These are phyloP conservation scores for Drosophila ercepeae DNA, from an alignment of 1,140 invertebrate genomes.

Conservation along the genomic window DNA sequence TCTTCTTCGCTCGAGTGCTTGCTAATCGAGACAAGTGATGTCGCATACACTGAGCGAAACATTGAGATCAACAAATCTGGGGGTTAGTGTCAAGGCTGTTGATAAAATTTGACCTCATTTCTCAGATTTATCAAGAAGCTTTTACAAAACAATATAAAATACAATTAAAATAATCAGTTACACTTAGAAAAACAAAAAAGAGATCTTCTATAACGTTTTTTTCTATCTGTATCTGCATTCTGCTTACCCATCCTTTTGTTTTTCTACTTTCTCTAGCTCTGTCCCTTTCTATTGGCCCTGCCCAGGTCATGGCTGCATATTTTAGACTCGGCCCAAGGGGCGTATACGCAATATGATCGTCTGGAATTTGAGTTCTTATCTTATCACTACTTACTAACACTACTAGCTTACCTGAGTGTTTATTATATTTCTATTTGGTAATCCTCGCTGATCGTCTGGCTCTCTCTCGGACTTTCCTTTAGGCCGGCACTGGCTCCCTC, in stretches of 20 bases:
- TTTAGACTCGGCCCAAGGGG: constrained; percentile 10
- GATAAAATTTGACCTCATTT: not conserved
- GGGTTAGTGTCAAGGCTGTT: not conserved
- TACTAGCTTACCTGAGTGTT: constrained; percentile 19
- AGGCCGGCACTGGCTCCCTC: not conserved
- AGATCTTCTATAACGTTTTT: not conserved
- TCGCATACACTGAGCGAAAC: not conserved
- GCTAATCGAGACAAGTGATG: constrained; percentile 48
- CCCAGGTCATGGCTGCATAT: constrained; percentile 27
- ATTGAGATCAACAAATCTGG: not conserved
- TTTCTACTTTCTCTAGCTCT: not conserved
- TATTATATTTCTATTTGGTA: constrained; percentile 21
- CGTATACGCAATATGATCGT: constrained; percentile 29
- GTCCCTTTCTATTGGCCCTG: not conserved
- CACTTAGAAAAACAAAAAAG: too few species aligned
- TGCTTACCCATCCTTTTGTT: not conserved
- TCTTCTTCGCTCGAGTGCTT: constrained; percentile 27
- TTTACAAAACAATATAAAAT: too few species aligned
- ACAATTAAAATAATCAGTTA: too few species aligned
- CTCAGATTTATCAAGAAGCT: not conserved
- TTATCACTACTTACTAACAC: constrained; percentile 14
- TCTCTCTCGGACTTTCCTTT: constrained; percentile 4
- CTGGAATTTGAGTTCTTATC: constrained; percentile 22
- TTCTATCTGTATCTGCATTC: not conserved
- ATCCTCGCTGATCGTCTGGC: constrained; percentile 17